Percentiles rank a stretch among this genome's conserved stretches.
Evolutionary conservation across 2,797 vertebrate genomes (phyloP).

Genomic region (Clarias platycephalus): DNA sequence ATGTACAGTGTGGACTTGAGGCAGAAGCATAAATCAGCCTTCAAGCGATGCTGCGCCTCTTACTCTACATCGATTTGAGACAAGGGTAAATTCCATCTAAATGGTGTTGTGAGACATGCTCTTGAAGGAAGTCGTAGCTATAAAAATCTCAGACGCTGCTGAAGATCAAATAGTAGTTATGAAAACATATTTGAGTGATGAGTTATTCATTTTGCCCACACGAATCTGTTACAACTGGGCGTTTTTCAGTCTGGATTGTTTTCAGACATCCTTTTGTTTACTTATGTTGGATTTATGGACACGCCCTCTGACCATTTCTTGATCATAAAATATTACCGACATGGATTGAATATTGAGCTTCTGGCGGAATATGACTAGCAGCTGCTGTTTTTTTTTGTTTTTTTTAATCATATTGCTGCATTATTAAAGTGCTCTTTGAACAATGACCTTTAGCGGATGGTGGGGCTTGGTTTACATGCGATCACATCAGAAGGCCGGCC

Average conservation of each 20-base stretch:
- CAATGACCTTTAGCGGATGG: conserved; percentile 51
- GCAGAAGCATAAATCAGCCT: no score
- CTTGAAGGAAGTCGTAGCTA: not conserved
- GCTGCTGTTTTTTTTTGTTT: conserved; percentile 12
- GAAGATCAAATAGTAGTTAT: not conserved
- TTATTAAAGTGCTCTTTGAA: conserved; percentile 56
- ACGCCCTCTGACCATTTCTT: not conserved
- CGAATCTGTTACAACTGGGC: not conserved
- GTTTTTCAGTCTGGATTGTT: not conserved
- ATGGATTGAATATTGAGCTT: not conserved
- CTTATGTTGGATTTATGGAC: not conserved
- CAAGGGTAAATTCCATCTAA: not conserved
- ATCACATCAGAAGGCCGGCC: conserved; percentile 48
- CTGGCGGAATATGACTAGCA: conserved; percentile 20
- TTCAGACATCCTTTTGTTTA: not conserved
- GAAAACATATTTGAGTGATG: not conserved
- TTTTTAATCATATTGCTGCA: conserved; percentile 43
- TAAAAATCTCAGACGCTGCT: not conserved
- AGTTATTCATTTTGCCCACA: not conserved
- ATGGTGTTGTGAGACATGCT: no score
- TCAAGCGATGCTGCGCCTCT: not conserved
- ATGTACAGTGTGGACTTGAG: no score
- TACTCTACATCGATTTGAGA: not conserved
- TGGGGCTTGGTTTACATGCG: conserved; percentile 52
- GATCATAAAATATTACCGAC: not conserved